Evolutionary conservation across 1,140 invertebrate genomes (phyloP), one percentile per base, ranked within the genome.

Genomic region (Aphaenogaster floridana): DNA sequence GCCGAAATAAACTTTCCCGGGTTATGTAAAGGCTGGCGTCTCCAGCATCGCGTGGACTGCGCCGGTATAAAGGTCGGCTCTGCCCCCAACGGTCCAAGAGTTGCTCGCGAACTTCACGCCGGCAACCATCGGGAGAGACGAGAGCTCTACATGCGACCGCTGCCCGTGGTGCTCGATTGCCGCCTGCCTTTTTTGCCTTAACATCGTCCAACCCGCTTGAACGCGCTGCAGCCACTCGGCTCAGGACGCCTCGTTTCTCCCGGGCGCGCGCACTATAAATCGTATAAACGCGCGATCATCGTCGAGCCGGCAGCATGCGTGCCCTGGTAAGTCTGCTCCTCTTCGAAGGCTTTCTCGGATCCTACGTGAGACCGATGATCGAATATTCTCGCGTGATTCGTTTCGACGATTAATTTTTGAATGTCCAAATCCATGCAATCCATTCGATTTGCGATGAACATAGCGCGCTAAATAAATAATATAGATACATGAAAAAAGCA

Each of bases 51-150:
- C 80, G 88, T 94, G 91, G 92, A 92, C 89, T 87, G 92, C 87
- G 91, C 88, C 91, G 90, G 91, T 95, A 95, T 95, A 95, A 95
- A 95, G 94, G 94, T 94, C 94, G 93, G 91, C 91, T 91, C 90
- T 93, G 91, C 93, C 93, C 90, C 93, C 92, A 94, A 92, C 92
- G 89, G 89, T 89, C 93, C 84, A 93, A 94, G 94, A 95, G 94
- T 95, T 93, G 91, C 91, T 95, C 93, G 91, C 93, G 90, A 94
- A 94, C 94, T 94, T 93, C 91, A 93, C 92, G 86, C 86, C 94
- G 88, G 90, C 92, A 93, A 94, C 92, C 93, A 94, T 93, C 93
- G 88, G 59, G 3, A 81, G 86, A 88, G 54, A 42, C 69, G 54
- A 72, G 21, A 72, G 21, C 87, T 92, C 91, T 91, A 93, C 89